Conservation (phyloP, 1,140 invertebrate species). For the Lepidurus couesii region DNA sequence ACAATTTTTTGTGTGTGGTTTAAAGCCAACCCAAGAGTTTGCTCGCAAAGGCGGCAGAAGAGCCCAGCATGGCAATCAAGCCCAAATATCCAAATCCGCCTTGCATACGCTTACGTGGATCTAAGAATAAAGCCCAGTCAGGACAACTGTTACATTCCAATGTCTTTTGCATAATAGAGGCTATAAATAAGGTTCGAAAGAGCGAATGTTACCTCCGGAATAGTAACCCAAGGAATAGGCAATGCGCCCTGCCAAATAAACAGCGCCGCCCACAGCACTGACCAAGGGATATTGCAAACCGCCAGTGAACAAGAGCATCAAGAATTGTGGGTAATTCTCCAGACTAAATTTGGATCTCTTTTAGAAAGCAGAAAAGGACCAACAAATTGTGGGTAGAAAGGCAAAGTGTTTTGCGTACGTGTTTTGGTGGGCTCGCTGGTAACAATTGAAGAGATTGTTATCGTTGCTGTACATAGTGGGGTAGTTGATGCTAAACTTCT, state of each 20-base stretch:
- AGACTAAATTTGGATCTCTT: constrained; percentile 39
- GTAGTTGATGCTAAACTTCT: constrained; percentile 44
- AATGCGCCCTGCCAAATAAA: constrained; percentile 47
- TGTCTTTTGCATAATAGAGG: constrained; percentile 33
- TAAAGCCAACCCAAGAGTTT: constrained; percentile 41
- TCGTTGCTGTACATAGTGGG: constrained; percentile 47
- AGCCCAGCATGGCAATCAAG: constrained; percentile 43
- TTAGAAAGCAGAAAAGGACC: background rate
- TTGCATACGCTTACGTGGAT: constrained; percentile 44
- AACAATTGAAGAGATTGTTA: constrained; percentile 48
- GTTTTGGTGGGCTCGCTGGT: constrained; percentile 51
- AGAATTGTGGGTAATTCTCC: constrained; percentile 47
- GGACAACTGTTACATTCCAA: constrained; percentile 16
- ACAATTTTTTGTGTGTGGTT: background rate
- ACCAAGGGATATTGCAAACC: constrained; percentile 48
- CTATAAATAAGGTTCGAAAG: background rate
- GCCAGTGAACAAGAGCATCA: constrained; percentile 45
- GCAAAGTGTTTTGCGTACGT: constrained; percentile 45
- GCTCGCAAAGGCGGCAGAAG: constrained; percentile 42
- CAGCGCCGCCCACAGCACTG: constrained; percentile 44
- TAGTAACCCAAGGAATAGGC: constrained; percentile 51
- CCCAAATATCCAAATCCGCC: constrained; percentile 48
- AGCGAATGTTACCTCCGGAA: constrained; percentile 46
- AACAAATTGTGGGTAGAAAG: background rate
- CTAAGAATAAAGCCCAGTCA: constrained; percentile 39